Evolutionary conservation across 2,113 vertebrate genomes (phyloP).

Genomic region (Neolamprologus fasciatus): DNA sequence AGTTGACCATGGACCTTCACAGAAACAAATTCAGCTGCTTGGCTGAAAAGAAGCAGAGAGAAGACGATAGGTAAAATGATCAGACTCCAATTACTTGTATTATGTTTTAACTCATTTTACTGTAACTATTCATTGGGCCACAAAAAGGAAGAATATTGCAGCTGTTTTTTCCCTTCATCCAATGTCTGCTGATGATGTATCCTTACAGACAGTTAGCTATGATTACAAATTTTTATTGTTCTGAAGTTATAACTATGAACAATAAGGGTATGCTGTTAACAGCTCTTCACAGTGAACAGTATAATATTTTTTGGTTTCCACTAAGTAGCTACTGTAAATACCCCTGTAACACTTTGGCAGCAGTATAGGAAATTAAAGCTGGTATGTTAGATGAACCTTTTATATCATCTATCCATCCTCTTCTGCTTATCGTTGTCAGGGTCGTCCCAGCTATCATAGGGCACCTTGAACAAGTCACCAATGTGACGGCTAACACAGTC

Average conservation of each 20-base stretch:
- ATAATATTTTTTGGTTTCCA: background rate
- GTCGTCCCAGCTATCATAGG: background rate
- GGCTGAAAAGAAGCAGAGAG: background rate
- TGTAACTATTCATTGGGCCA: background rate
- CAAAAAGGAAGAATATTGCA: background rate
- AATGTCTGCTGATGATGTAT: background rate
- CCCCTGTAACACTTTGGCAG: background rate
- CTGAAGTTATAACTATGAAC: background rate
- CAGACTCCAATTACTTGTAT: background rate
- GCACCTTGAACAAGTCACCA: background rate
- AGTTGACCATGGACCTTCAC: background rate
- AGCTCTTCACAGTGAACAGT: background rate
- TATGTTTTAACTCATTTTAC: rapidly evolving
- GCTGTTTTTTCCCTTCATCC: background rate
- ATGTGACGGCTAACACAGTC: background rate
- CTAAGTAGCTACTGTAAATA: background rate
- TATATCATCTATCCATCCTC: background rate
- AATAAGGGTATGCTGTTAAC: background rate
- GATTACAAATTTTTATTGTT: background rate
- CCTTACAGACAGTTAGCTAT: background rate
- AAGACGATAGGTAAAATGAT: rapidly evolving
- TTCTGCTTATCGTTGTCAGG: background rate
- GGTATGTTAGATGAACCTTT: background rate
- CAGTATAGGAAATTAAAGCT: background rate
- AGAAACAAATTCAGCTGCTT: background rate